Conservation (phyloP, 2,888 invertebrate genomes). For the Lasioglossum pauxillum region DNA sequence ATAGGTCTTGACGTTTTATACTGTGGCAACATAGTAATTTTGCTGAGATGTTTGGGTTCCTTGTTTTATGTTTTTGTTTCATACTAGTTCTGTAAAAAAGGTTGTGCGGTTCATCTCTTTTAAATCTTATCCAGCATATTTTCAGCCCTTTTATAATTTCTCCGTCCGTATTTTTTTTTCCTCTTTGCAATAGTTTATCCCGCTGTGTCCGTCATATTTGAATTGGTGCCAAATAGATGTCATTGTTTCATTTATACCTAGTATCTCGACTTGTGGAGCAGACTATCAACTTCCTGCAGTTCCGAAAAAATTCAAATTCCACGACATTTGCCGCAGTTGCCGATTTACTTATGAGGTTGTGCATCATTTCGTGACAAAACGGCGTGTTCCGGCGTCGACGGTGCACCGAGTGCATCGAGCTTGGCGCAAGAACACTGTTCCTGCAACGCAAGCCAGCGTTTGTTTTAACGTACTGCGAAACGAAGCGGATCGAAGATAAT, state of each 20-base stretch:
- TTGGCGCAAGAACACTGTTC: conserved; percentile 16
- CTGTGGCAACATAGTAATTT: too few species aligned
- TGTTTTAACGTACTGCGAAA: background rate
- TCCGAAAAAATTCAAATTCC: background rate
- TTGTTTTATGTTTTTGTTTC: too few species aligned
- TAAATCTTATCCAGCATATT: too few species aligned
- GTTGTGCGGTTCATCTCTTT: too few species aligned
- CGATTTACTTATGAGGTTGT: background rate
- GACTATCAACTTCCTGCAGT: background rate
- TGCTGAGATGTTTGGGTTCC: too few species aligned
- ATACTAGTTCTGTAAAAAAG: too few species aligned
- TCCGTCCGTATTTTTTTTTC: too few species aligned
- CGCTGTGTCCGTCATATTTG: background rate
- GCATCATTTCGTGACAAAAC: conserved; percentile 25
- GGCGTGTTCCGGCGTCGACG: background rate
- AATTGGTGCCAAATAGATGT: background rate
- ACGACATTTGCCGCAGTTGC: background rate
- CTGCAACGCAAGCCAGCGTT: background rate
- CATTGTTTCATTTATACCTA: background rate
- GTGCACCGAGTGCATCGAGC: background rate
- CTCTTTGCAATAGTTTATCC: background rate
- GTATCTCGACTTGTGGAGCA: background rate
- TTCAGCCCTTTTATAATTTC: too few species aligned
- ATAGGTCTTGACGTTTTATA: too few species aligned
- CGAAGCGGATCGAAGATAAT: conserved; percentile 10